These are phyloP conservation scores for Pseudotriccus pelzelni DNA, from an alignment of 2,797 vertebrate genomes.

Conservation along the genomic window DNA sequence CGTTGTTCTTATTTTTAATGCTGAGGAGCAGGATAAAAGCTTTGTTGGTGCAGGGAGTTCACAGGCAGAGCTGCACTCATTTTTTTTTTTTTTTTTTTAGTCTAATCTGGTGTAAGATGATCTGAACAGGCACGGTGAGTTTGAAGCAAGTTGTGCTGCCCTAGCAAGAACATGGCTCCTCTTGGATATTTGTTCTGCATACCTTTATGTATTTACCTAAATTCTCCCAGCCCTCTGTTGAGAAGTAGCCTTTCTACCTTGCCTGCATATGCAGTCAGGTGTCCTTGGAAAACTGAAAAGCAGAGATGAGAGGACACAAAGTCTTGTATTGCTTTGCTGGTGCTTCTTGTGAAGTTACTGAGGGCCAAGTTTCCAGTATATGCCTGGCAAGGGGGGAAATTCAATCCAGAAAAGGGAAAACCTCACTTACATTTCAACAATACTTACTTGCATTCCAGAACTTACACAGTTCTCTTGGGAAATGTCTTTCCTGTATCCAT, in stretches of 20 bases:
- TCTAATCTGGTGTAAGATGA: not conserved
- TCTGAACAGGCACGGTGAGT: not conserved
- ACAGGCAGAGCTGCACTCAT: not conserved
- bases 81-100: not conserved
- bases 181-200: not conserved
- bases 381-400: not conserved
- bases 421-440: not conserved
- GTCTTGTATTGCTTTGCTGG: not conserved
- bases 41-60: not conserved
- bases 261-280: fast-evolving
- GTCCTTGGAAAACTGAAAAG: not conserved
- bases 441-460: not conserved
- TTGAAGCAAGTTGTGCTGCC: constrained; percentile 5
- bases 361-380: not conserved
- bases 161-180: not conserved
- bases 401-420: not conserved
- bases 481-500: constrained; percentile 5
- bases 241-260: not conserved
- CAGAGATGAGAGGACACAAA: not conserved
- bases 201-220: not conserved
- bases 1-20: not conserved
- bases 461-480: not conserved
- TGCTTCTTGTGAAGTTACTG: not conserved
- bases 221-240: not conserved
- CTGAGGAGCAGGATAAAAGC: not conserved